Evolutionary conservation across 2,888 invertebrate genomes (phyloP), one percentile per base, ranked within the genome.

Genomic region (Deilephila porcellus): DNA sequence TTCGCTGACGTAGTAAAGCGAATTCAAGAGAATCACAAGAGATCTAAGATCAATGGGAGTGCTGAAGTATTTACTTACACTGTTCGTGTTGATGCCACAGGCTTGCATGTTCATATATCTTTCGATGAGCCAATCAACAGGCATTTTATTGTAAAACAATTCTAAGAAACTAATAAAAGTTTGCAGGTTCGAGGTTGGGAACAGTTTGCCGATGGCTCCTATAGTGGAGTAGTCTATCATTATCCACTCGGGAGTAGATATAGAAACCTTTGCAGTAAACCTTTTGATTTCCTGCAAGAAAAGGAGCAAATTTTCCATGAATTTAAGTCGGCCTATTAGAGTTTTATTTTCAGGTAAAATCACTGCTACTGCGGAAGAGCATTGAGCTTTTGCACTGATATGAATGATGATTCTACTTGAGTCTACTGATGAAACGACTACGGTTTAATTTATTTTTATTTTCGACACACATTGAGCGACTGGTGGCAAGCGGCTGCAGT

Each of bases 141-240:
- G 99, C 93, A 99, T 98, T 85, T 99, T 98, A 85, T 97, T 97
- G 91, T 98, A 98, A 89, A 99, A 99, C 96, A 99, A 97, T 87
- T 99, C 97, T 83, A 99, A 97, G 90, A 98, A 99, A 79, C 98
- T 97, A 60, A 98, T 97, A 76, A 99, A 95, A 95, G 97, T 97
- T 0, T 97, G 97, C 32, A 99, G 92, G 85, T 98, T 98, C 0
- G 97, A 96, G 25, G 98, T 97, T 85, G 97, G 97, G 91, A 99
- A 99, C 95, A 99, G 96, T 95, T 98, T 98, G 95, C 98, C 98
- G 80, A 99, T 99, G 85, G 99, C 99, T 56, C 99, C 99, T 4
- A 99, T 95, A 76, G 97, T 97, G 86, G 99, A 99, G 91, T 98
- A 99, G 88, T 99, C 99, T 73, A 99, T 94, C 73, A 98, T 97